These are phyloP conservation scores for Probosciger aterrimus DNA, from an alignment of 2,113 vertebrate genomes.

Conservation along the genomic window DNA sequence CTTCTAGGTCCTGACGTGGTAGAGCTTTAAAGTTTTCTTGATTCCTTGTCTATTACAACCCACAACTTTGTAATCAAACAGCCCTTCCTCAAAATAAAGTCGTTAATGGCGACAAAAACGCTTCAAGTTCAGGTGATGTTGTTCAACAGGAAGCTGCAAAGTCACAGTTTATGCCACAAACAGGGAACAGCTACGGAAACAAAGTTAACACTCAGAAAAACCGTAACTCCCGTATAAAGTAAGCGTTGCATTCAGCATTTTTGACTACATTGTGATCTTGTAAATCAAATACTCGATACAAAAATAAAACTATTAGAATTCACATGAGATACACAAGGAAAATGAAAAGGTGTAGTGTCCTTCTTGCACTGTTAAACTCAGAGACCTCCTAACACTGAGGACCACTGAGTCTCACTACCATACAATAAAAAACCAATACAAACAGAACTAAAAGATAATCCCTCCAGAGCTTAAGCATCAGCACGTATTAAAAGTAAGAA, in stretches of 20 bases:
- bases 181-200: not conserved
- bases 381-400: not conserved
- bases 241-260: not conserved
- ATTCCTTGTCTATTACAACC: not conserved
- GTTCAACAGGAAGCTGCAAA: not conserved
- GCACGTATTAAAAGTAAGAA: not conserved
- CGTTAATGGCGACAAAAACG: rapidly evolving
- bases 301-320: not conserved
- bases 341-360: not conserved
- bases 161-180: not conserved
- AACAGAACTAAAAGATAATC: not conserved
- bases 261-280: not conserved
- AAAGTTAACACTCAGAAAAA: not conserved
- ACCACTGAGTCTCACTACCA: not conserved
- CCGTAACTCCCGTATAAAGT: not conserved
- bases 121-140: not conserved
- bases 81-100: not conserved
- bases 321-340: not conserved
- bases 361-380: rapidly evolving
- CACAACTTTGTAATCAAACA: not conserved
- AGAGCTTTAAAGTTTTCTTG: not conserved
- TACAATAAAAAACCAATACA: not conserved
- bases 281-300: not conserved
- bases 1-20: not conserved
- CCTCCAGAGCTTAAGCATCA: not conserved